phyloP scores from a whole-genome alignment of 2,888 invertebrate species.

The Drosophila macrospina region DNA sequence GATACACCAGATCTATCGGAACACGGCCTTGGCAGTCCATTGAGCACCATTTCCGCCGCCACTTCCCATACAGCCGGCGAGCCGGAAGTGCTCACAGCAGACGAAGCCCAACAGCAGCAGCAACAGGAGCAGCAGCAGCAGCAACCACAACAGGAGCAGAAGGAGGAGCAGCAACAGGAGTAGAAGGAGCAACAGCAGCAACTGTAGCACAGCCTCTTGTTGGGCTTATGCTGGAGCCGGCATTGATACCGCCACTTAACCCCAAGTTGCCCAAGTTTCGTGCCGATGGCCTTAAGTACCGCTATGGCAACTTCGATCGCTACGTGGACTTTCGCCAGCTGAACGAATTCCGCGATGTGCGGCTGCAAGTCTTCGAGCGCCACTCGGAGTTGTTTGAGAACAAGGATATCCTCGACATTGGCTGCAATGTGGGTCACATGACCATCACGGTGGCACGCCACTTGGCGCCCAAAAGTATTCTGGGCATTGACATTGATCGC shows the following conservation, averaged over 20 bases:
- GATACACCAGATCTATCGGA: conserved; percentile 82
- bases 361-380: conserved; percentile 92
- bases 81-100: conserved; percentile 61
- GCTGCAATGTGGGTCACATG: conserved; percentile 98
- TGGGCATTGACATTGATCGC: conserved; percentile 98
- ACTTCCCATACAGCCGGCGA: conserved; percentile 75
- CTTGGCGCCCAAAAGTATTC: conserved; percentile 92
- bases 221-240: conserved; percentile 55
- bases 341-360: conserved; percentile 92
- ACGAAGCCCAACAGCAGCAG: conserved; percentile 29
- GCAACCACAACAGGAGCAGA: conserved; percentile 24
- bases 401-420: conserved; percentile 97
- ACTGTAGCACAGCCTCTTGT: conserved; percentile 7
- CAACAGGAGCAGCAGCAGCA: conserved; percentile 21
- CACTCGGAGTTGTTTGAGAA: conserved; percentile 93
- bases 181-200: background rate
- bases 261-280: conserved; percentile 87
- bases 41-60: conserved; percentile 77
- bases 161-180: conserved; percentile 7
- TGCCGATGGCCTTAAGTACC: conserved; percentile 92
- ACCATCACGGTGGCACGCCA: conserved; percentile 95
- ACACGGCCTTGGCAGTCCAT: conserved; percentile 70
- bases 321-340: conserved; percentile 98
- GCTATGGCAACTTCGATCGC: conserved; percentile 98
- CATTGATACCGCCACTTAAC: conserved; percentile 60